phyloP scores from a whole-genome alignment of 2,888 invertebrate genomes.

The Phragmatobia fuliginosa region DNA sequence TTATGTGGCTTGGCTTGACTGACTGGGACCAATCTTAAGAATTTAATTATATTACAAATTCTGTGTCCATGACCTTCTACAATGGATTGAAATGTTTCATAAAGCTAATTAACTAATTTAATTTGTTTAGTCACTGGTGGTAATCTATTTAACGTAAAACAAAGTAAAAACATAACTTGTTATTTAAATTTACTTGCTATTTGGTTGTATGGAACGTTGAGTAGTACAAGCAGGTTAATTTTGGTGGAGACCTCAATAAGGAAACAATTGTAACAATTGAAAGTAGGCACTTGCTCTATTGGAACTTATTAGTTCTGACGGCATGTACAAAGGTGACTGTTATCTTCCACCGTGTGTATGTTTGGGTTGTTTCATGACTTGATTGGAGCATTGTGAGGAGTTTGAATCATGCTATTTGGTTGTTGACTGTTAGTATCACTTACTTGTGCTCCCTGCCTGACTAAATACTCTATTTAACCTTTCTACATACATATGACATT shows the following conservation, averaged over 20 bases:
- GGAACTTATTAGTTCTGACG: conserved; percentile 13
- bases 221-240: conserved; percentile 2
- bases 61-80: background rate
- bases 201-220: background rate
- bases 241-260: conserved; percentile 11
- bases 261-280: conserved; percentile 54
- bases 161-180: background rate
- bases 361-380: background rate
- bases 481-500: background rate
- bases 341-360: background rate
- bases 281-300: conserved; percentile 31
- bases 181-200: background rate
- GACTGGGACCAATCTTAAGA: background rate
- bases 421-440: background rate
- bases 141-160: too few relatives aligned
- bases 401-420: background rate
- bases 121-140: background rate
- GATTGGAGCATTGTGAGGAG: background rate
- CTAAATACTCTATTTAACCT: background rate
- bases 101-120: background rate
- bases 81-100: background rate
- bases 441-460: background rate
- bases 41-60: background rate
- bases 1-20: background rate
- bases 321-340: background rate